Conservation (phyloP, 2,888 invertebrate genomes). For the Callinectes sapidus region DNA sequence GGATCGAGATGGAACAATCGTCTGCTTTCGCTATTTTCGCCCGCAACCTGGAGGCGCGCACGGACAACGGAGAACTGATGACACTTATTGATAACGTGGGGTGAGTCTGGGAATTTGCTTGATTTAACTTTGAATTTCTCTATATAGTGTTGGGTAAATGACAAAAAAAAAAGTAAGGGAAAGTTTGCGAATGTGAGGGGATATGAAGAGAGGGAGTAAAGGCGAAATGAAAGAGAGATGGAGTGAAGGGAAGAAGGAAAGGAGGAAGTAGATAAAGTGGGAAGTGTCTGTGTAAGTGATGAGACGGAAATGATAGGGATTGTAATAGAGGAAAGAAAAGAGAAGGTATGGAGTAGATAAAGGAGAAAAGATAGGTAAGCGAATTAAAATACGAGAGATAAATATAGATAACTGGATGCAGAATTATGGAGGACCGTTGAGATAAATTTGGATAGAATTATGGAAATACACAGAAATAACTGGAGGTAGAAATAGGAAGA, state of each 20-base stretch:
- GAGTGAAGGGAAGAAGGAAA: background rate
- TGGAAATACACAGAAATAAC: too few relatives aligned
- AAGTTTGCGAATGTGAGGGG: background rate
- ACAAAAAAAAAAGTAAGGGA: too few relatives aligned
- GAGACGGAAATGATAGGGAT: background rate
- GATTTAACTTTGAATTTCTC: too few relatives aligned
- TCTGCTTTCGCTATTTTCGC: constrained; percentile 77
- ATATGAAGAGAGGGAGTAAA: background rate
- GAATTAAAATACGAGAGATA: too few relatives aligned
- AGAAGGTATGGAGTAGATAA: background rate
- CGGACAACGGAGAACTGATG: constrained; percentile 77
- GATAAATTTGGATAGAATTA: too few relatives aligned
- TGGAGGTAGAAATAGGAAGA: background rate
- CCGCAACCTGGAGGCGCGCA: constrained; percentile 77
- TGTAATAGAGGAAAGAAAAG: background rate
- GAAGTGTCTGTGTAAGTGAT: constrained; percentile 73
- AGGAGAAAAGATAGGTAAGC: background rate
- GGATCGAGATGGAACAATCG: constrained; percentile 77
- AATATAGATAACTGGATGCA: too few relatives aligned
- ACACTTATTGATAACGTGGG: constrained; percentile 77
- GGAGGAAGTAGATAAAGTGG: background rate
- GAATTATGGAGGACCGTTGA: too few relatives aligned
- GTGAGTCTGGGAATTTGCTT: constrained; percentile 73
- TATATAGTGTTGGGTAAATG: too few relatives aligned
- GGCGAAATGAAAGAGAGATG: background rate